phyloP scores from a whole-genome alignment of 2,797 vertebrate species.

The Potorous gilbertii region DNA sequence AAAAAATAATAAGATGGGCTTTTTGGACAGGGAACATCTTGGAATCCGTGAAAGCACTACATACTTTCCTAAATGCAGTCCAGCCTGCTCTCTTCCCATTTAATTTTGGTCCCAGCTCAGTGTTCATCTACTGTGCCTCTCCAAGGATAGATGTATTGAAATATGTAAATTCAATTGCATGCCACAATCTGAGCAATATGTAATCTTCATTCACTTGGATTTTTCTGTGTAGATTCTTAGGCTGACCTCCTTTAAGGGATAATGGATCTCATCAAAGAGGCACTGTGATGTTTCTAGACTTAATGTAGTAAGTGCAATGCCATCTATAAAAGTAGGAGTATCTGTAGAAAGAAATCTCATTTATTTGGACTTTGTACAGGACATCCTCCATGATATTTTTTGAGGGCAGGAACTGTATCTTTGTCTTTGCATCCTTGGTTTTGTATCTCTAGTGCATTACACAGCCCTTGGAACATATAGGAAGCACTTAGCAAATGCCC shows the following conservation, averaged over 20 bases:
- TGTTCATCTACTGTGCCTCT: not conserved
- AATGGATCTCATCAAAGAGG: not conserved
- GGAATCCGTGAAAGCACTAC: not conserved
- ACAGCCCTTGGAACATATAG: not conserved
- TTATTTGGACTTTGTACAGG: not conserved
- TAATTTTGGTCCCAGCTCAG: not conserved
- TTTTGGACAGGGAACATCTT: not conserved
- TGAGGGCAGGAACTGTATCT: not conserved
- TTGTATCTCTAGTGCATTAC: not conserved
- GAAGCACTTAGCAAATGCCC: not conserved
- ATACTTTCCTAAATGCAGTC: not conserved
- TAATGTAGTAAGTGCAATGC: not conserved
- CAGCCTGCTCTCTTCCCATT: not conserved
- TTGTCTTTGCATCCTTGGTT: not conserved
- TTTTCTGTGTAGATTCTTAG: not conserved
- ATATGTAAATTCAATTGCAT: not conserved
- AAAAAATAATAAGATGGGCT: not conserved
- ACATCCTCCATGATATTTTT: not conserved
- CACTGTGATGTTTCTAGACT: not conserved
- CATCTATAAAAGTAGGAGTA: not conserved
- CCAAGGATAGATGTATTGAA: not conserved
- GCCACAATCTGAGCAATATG: not conserved
- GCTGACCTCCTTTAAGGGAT: not conserved
- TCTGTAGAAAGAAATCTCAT: not conserved
- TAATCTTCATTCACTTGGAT: not conserved